Evolutionary conservation across 23 tunicate species (phyloP).

Genomic region (Trididemnum nubilum): DNA sequence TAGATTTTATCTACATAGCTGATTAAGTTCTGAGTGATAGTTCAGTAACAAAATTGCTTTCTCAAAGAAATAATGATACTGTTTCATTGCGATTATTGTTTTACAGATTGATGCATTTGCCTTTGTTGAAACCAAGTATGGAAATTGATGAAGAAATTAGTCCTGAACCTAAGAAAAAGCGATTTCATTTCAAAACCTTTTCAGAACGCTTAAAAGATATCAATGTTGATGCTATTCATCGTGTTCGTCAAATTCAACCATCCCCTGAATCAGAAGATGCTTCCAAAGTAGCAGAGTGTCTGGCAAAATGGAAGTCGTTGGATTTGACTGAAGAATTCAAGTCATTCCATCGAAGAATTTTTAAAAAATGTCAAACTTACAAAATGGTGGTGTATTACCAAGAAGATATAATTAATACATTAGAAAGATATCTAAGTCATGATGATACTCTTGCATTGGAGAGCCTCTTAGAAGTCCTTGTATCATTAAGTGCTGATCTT

Average conservation of each 20-base stretch:
- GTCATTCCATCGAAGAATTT: conserved; percentile 36
- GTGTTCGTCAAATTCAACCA: conserved; percentile 22
- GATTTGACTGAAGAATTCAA: conserved; percentile 58
- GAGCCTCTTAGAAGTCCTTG: conserved; percentile 67
- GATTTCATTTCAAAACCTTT: conserved; percentile 69
- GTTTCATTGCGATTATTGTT: too few relatives aligned
- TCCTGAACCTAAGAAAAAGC: conserved; percentile 45
- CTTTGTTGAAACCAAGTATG: too few relatives aligned
- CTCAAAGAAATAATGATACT: too few relatives aligned
- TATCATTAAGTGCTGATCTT: conserved; percentile 69
- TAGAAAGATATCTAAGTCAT: conserved; percentile 43
- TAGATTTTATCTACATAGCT: too few relatives aligned
- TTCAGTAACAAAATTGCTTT: too few relatives aligned
- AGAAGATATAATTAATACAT: conserved; percentile 40
- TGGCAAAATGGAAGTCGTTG: conserved; percentile 77
- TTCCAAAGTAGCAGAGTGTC: conserved; percentile 43
- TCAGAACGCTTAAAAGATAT: conserved; percentile 63
- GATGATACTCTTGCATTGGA: conserved; percentile 69
- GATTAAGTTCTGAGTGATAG: too few relatives aligned
- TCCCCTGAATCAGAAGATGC: conserved; percentile 27
- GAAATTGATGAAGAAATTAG: background rate
- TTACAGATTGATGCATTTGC: too few relatives aligned
- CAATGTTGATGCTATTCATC: conserved; percentile 60
- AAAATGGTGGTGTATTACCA: conserved; percentile 69
- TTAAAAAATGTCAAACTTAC: conserved; percentile 42